Base-by-base conservation (phyloP, 2,888 invertebrate species). In the Tholera decimalis region DNA sequence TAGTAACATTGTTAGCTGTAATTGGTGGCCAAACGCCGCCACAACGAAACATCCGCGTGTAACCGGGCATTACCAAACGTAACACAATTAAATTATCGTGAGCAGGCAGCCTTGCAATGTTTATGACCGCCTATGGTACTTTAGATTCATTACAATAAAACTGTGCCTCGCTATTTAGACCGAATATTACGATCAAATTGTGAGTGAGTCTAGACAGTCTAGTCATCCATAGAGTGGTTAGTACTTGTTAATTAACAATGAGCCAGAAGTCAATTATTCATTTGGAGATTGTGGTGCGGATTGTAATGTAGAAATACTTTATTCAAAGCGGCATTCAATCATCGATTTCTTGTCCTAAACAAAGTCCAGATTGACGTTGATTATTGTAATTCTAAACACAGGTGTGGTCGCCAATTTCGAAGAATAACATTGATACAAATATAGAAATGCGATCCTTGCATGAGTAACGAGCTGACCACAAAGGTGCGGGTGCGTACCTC, bases 51-150 rank as follows among this genome's bases (percentile, higher is more conserved):
- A 64, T 50, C 49, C 59, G 57, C 53, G 9, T 49, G 57, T 58
- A 64, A 57, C 64, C 59, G 57, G 35, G 30, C 20, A 77, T 71
- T 54, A 74, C 56, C 49, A 64, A 63, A 71, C 53, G 9, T 53
- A 58, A 76, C 20, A 63, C 39, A 64, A 71, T 71, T 50, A 71
- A 77, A 71, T 74, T 60, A 77, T 60, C 49, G 39, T 43, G 53
- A 43, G 18, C 26, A 44, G 30, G 39, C 28, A 59, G 39, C 62
- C 60, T 35, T 35, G 44, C 26, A 35, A 26, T 57, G 62, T 69
- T 69, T 69, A 49, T 73, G 70, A n/a, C n/a, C n/a, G 39, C 54
- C 41, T 51, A n/a, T n/a, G 41, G 43, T 57, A 56, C 24, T 37
- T 49, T n/a, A 22, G 7, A 30, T 26, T 39, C n/a, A 56, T 49